Base-by-base conservation (phyloP, 2,113 vertebrate species). In the Heterotilapia buettikoferi region DNA sequence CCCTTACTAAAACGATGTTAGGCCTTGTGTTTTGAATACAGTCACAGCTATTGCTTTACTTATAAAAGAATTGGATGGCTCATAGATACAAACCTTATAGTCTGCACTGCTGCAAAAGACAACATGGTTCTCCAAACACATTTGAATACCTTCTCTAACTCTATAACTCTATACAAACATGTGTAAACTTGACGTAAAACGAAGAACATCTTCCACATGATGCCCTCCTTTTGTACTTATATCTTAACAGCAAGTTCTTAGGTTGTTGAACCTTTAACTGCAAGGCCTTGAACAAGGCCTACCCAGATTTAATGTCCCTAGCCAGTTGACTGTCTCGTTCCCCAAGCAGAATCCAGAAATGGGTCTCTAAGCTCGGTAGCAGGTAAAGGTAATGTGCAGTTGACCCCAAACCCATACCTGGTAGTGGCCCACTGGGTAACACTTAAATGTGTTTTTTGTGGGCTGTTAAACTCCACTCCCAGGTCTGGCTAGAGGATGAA, bases 1-100 rank as follows among this genome's bases (percentile, higher is more conserved):
- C 24, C 9, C 1, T 18, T 0, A 0, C 71, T 50, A 29, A 29
- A 78, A 50, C 1, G 3, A 29, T 76, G 43, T 76, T 47, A 3
- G 68, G 40, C 40, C 9, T 26, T 1, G 40, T 47, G 40, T 47
- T 47, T 76, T 78, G 24, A 50, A 78, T 50, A 2, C 43, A 31
- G 9, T 2, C 43, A 50, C 14, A 50, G 16, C 43, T 50, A 47
- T 50, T 78, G 16, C 71, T 19, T 76, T 73, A 16, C 14, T 76
- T 31, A 7, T 76, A 29, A 29, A 76, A 29, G 1, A 47, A 47
- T 0, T 47, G 43, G 24, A 31, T 3, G 24, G 43, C 6, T 78
- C 24, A 78, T 50, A 50, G 43, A 76, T 50, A 2, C 2, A 78
- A 78, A 11, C 71, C 71, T 63, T 63, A 19, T 0, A 33, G 29